Conservation (phyloP, 2,797 vertebrate genomes). For the Otus scops region DNA sequence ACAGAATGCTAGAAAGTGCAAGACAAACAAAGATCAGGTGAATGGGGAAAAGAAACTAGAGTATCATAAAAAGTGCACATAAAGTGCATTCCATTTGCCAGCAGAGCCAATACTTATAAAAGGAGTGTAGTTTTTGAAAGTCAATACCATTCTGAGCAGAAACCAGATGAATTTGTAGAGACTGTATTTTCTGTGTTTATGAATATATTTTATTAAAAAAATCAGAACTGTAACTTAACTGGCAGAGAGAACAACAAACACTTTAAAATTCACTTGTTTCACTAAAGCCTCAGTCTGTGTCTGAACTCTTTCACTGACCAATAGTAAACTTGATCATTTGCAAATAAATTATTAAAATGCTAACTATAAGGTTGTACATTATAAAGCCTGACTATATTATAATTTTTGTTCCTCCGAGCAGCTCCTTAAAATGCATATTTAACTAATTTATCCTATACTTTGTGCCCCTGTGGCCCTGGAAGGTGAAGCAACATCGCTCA, state of each 20-base stretch:
- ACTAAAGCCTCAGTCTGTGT: background rate
- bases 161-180: slow-evolving; percentile 31
- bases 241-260: background rate
- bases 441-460: slow-evolving; percentile 64
- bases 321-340: slow-evolving; percentile 38
- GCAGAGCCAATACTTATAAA: slow-evolving; percentile 25
- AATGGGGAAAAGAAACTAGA: slow-evolving; percentile 47
- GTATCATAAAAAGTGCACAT: slow-evolving; percentile 33
- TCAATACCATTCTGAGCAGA: background rate
- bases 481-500: slow-evolving; percentile 70
- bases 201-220: background rate
- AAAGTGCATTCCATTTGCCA: background rate
- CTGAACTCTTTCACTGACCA: slow-evolving; percentile 19
- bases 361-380: slow-evolving; percentile 56
- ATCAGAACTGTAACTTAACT: background rate
- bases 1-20: slow-evolving; percentile 49
- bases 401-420: slow-evolving; percentile 56
- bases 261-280: background rate
- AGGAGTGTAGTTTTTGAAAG: slow-evolving; percentile 18
- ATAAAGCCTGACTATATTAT: slow-evolving; percentile 22
- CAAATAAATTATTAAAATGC: slow-evolving; percentile 67
- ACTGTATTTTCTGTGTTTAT: background rate
- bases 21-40: slow-evolving; percentile 66
- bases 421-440: slow-evolving; percentile 66
- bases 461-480: slow-evolving; percentile 71